phyloP scores from a whole-genome alignment of 2,888 invertebrate genomes.

The Agrilus cyanescens region DNA sequence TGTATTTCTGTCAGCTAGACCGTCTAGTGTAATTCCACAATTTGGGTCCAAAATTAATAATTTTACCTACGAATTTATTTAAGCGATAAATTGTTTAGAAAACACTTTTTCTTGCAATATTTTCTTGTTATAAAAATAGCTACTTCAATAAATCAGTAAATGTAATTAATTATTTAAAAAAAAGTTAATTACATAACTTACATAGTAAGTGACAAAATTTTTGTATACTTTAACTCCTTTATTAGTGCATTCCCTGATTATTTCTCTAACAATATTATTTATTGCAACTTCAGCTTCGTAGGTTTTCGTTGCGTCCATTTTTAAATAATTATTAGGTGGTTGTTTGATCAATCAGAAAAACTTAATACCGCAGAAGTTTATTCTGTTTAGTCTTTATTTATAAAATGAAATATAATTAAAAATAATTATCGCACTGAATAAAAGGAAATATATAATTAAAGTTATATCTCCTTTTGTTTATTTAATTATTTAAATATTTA shows the following conservation, averaged over 20 bases:
- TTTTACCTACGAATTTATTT: conserved; percentile 30
- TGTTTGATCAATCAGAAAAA: conserved; percentile 17
- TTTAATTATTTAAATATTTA: too few relatives aligned
- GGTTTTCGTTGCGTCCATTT: conserved; percentile 1
- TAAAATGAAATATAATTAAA: too few relatives aligned
- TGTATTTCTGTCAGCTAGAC: conserved; percentile 36
- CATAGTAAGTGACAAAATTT: conserved; percentile 41
- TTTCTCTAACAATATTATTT: conserved; percentile 47
- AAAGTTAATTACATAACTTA: conserved; percentile 15
- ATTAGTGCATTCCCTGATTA: conserved; percentile 41
- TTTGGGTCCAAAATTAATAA: conserved; percentile 44
- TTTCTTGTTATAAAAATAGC: not conserved
- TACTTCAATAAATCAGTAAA: not conserved
- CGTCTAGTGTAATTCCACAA: conserved; percentile 41
- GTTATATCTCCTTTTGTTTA: too few relatives aligned
- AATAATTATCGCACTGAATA: too few relatives aligned
- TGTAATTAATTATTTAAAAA: not conserved
- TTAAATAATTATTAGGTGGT: not conserved
- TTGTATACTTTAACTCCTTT: conserved; percentile 35
- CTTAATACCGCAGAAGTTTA: not conserved
- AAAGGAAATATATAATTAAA: too few relatives aligned
- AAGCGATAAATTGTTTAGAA: conserved; percentile 6
- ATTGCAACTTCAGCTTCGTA: conserved; percentile 32
- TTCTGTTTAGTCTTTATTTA: not conserved
- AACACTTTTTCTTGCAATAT: not conserved